Evolutionary conservation across 2,888 invertebrate genomes (phyloP).

Genomic region (Lasioglossum vierecki): DNA sequence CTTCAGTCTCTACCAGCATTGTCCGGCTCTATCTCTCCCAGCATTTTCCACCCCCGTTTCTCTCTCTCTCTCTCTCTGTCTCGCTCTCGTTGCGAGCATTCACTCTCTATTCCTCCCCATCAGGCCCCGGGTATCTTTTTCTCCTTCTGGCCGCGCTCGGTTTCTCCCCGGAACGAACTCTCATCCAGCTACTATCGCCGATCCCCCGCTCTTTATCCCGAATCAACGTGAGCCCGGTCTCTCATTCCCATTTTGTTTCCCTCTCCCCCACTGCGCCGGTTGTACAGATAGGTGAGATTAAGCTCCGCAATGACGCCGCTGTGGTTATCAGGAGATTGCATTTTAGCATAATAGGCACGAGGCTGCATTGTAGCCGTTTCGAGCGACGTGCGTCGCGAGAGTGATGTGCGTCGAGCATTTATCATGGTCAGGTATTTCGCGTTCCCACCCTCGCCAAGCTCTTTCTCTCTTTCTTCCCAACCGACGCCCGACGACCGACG

Average conservation of each 20-base stretch:
- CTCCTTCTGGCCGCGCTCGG: constrained; percentile 20
- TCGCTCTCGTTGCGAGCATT: not conserved
- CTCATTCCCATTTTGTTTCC: constrained; percentile 68
- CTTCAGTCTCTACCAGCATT: constrained; percentile 54
- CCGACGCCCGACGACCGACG: not conserved
- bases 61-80: not conserved
- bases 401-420: constrained; percentile 74
- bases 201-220: constrained; percentile 67
- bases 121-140: constrained; percentile 18
- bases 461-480: constrained; percentile 29
- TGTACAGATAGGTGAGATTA: constrained; percentile 75
- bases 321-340: constrained; percentile 78
- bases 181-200: constrained; percentile 61
- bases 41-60: constrained; percentile 4
- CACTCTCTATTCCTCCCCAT: constrained; percentile 1
- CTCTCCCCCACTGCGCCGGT: constrained; percentile 25
- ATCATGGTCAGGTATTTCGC: constrained; percentile 72
- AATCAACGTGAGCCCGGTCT: constrained; percentile 61
- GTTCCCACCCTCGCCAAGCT: constrained; percentile 21
- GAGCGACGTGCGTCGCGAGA: constrained; percentile 72
- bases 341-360: constrained; percentile 77
- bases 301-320: constrained; percentile 69
- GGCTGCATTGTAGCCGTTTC: constrained; percentile 70
- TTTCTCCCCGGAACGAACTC: constrained; percentile 48
- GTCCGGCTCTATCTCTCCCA: constrained; percentile 54